Percentiles rank a stretch among this genome's conserved stretches.
Conservation (phyloP, 1,140 invertebrate genomes). For the Pseudomyrmex dendroicus region DNA sequence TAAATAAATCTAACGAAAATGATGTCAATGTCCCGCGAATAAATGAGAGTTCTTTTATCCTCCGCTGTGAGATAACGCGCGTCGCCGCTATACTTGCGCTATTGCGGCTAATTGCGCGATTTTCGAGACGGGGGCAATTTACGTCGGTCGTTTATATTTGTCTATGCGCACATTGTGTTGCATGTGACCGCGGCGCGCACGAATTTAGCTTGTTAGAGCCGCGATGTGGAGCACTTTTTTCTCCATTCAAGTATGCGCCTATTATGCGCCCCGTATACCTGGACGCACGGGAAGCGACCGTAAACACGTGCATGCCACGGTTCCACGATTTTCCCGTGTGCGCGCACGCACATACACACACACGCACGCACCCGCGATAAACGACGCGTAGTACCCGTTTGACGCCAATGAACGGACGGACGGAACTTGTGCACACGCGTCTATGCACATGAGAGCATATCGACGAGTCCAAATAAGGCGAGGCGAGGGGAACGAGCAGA, state of each 20-base stretch:
- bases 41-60: neutral
- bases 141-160: constrained; percentile 15
- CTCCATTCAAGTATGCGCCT: constrained; percentile 41
- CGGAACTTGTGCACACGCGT: constrained; percentile 21
- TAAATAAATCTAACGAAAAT: neutral
- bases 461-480: constrained; percentile 74
- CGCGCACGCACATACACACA: neutral
- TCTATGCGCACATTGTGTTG: neutral
- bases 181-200: neutral
- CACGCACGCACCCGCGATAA: constrained; percentile 22
- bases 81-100: neutral
- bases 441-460: constrained; percentile 24
- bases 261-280: constrained; percentile 34
- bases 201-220: constrained; percentile 52
- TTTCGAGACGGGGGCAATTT: neutral
- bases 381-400: constrained; percentile 51
- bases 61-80: neutral
- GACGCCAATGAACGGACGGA: constrained; percentile 36
- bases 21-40: neutral
- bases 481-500: constrained; percentile 42
- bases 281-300: constrained; percentile 52
- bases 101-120: neutral
- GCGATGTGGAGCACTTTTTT: constrained; percentile 44
- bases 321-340: constrained; percentile 48
- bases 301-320: constrained; percentile 45